Base-by-base conservation (phyloP, 2,888 invertebrate species). In the Nymphalis polychloros region DNA sequence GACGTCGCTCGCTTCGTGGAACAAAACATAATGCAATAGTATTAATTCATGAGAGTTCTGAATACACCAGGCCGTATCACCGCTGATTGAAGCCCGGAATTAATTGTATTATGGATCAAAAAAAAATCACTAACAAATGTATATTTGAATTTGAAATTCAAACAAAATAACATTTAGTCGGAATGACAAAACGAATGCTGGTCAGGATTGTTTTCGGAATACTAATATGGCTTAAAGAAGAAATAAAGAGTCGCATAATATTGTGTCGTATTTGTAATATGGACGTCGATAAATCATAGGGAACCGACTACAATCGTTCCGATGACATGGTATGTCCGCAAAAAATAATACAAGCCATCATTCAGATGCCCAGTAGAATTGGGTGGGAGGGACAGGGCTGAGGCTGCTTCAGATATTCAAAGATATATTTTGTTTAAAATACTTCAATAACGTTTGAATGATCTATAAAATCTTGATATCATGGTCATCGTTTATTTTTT, bases 261-360 rank as follows among this genome's bases (percentile, higher is more conserved):
- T 86, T 89, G 87, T 91, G 89, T 92, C 89, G 91, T 90, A 92
- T 92, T 92, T 91, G 91, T 92, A 90, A 90, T 90, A 90, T 90
- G 92, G 89, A 87, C 90, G 84, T 87, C 91, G 85, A 92, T 92
- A 92, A 91, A 92, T 92, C 92, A 92, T 92, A 92, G 91, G 88
- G 92, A 88, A 89, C 85, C 78, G 90, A 87, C 88, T 88, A 91
- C 92, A 92, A 88, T 90, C 92, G 91, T 88, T 85, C 90, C 91
- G 90, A 89, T 91, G 92, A 92, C 91, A 90, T 92, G 92, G 91
- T 83, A 90, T 90, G 86, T 84, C 77, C 80, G 86, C 90, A 92
- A 92, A 92, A 92, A 92, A 90, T 88, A 89, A 89, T 89, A 88
- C 86, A 89, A 86, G 86, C 87, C 81, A 86, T 89, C 91, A 87